Base-by-base conservation (phyloP, 2,888 invertebrate genomes). In the Lacanobia wlatinum region DNA sequence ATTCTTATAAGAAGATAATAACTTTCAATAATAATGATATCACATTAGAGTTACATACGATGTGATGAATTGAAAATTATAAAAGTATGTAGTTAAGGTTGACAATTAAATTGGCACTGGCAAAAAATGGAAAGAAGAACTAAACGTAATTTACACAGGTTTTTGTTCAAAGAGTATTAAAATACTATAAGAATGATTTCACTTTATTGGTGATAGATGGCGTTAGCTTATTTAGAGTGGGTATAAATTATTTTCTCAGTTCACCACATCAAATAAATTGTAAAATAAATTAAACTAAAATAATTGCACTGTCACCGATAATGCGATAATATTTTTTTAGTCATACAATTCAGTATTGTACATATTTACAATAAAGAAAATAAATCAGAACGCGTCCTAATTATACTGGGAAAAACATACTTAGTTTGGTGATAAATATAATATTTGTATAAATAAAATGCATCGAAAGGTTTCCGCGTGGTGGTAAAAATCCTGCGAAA, bases 11-110 rank as follows among this genome's bases (percentile, higher is more conserved):
- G 63, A 60, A 76, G 46, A 76, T 74, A 70, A 78, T 78, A 74
- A 84, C 67, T 70, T 75, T 80, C 60, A 75, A 79, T 78, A 84
- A 78, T 78, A 74, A 70, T 76, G 71, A 82, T 86, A 86, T 86
- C 86, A 86, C 86, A 87, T 85, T 74, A 82, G 73, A 86, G 75
- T 82, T 85, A 84, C 55, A 71, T 68, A 71, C n/a, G 78, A 76
- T 74, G 82, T 84, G 78, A 72, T 81, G 76, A 84, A 84, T 70
- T 81, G 73, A 73, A 70, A 75, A 78, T 70, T 50, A 28, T 58
- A 65, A 23, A 56, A 43, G 10, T 7, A 59, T 9, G 48, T 34
- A 43, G 34, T 52, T 8, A 28, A 59, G 21, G 34, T 21, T 2
- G 18, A 40, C 21, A 28, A 80, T 34, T 28, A 52, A 48, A 55